Base-by-base conservation (phyloP, 2,113 vertebrate genomes). In the Takifugu flavidus region DNA sequence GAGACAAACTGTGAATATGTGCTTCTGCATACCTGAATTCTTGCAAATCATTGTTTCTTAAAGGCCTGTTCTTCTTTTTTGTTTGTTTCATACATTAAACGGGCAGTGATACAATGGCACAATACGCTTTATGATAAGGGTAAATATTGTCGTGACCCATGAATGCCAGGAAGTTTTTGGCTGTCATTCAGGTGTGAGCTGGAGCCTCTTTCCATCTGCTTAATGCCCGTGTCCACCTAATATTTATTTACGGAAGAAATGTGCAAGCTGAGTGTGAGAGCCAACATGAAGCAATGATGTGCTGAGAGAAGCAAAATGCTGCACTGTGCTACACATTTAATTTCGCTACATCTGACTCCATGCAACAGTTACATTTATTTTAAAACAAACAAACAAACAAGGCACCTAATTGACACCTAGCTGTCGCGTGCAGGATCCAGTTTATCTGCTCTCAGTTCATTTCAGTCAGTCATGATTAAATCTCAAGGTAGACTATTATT, bases 141-240 rank as follows among this genome's bases (percentile, higher is more conserved):
- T 7, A 43, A 78, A 61, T 57, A 55, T 64, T 66, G 56, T 74
- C 46, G 57, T 53, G 47, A 65, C 59, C 46, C 25, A 27, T 44
- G 65, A 65, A 54, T 63, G 61, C 75, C 66, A 59, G 26, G 12
- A 42, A 62, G 26, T 68, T 74, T 56, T 53, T 66, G 55, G 34
- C 59, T 39, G 43, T 43, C 34, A 58, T 67, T 69, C 64, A 50
- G 59, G 65, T n/a, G 7, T 74, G 49, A 72, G 69, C 65, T 67
- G 56, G 65, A 29, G 64, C 59, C 44, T 70, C 71, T 73, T 75
- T 75, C 59, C 62, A 75, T 70, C 55, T 42, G 28, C 58, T 52
- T 46, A 49, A 28, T 56, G 15, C 20, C 2, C 3, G 14, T 49
- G 47, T 49, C 47, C 15, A 49, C 15, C 15, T n/a, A 20, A n/a